Conservation (phyloP, 2,797 vertebrate species). For the Neostethus bicornis region DNA sequence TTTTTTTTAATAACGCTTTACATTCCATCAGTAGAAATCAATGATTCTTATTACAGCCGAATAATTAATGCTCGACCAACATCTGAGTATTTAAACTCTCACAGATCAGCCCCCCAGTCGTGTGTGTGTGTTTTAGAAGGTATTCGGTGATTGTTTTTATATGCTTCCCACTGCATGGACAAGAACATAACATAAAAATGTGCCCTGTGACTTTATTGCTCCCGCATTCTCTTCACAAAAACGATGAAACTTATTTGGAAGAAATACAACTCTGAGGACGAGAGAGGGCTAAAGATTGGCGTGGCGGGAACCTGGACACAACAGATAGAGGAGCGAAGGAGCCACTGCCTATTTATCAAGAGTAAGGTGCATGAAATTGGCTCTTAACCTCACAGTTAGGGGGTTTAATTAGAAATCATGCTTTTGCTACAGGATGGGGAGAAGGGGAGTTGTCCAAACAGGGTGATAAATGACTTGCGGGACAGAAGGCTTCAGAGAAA, state of each 20-base stretch:
- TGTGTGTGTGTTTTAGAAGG: slow-evolving; percentile 34
- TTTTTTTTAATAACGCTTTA: slow-evolving; percentile 51
- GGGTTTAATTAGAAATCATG: slow-evolving; percentile 85
- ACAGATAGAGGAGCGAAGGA: slow-evolving; percentile 58
- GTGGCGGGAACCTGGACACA: slow-evolving; percentile 48
- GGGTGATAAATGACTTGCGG: slow-evolving; percentile 79
- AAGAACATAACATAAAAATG: slow-evolving; percentile 46
- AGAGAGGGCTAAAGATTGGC: slow-evolving; percentile 36
- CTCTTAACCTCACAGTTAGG: slow-evolving; percentile 84
- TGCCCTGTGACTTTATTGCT: slow-evolving; percentile 45
- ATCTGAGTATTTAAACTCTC: slow-evolving; percentile 27
- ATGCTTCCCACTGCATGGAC: slow-evolving; percentile 32
- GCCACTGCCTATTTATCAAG: slow-evolving; percentile 78
- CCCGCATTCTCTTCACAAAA: slow-evolving; percentile 45
- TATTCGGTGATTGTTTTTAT: no score
- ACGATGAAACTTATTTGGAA: slow-evolving; percentile 43
- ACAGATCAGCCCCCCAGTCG: slow-evolving; percentile 23
- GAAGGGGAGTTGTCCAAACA: slow-evolving; percentile 64
- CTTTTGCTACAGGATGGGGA: slow-evolving; percentile 64
- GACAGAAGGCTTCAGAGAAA: slow-evolving; percentile 57
- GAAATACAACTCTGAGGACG: slow-evolving; percentile 31
- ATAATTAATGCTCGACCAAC: slow-evolving; percentile 48
- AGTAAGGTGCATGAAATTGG: slow-evolving; percentile 85
- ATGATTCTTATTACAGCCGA: slow-evolving; percentile 53
- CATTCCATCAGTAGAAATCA: slow-evolving; percentile 49